Base-by-base conservation (phyloP, 2,797 vertebrate genomes). In the Lacerta agilis region DNA sequence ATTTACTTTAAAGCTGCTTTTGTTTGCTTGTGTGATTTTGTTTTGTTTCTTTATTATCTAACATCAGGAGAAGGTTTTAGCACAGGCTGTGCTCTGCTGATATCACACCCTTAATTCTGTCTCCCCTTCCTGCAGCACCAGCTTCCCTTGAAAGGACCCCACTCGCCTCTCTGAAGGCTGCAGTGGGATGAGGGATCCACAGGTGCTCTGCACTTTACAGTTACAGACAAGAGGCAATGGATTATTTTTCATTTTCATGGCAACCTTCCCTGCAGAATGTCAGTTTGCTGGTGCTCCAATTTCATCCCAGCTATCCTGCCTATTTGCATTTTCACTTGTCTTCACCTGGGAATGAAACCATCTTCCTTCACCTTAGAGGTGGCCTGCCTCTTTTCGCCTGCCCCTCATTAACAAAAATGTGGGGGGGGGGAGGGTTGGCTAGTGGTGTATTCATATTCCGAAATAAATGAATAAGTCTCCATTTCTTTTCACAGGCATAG, bases 241-340 rank as follows among this genome's bases (percentile, higher is more conserved):
- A 7, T 38, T 90, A 13, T 83, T 87, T 91, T 25, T 1, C 58
- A 55, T 76, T 87, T 90, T 87, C 23, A 41, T 23, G 61, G 6
- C 86, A 82, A 67, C 45, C 49, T 84, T 89, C 91, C 85, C 66
- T 81, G 0, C 5, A 86, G 25, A 88, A 79, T 88, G 90, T 91
- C 83, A 3, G 33, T 20, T 41, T 66, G n/a, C 2, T n/a, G 5
- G 6, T 11, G 15, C 86, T 79, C 71, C 55, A 78, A 8, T 72
- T 92, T 86, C 10, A 49, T 64, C 88, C 33, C 36, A 67, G 73
- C 89, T 27, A 0, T n/a, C 13, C 64, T 80, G 38, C 1, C 77
- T 43, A 8, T 87, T 61, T 86, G 80, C 33, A 29, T 71, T 79
- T 43, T 78, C 80, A 55, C 36, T 33, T n/a, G 9, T 43, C 67